Evolutionary conservation across 2,113 vertebrate species (phyloP).

Genomic region (Alectura lathami): DNA sequence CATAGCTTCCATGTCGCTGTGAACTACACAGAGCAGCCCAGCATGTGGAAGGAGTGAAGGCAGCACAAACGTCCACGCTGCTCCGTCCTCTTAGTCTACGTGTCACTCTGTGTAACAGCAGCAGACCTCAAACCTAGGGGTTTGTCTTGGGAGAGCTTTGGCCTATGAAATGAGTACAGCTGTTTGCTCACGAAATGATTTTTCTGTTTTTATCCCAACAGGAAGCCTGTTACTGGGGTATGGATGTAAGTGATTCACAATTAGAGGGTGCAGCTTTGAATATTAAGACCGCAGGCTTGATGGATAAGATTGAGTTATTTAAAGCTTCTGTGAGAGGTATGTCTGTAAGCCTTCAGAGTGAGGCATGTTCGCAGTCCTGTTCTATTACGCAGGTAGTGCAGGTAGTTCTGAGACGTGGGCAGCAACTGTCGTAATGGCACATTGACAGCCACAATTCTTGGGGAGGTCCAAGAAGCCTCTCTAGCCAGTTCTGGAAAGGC

Average conservation of each 20-base stretch:
- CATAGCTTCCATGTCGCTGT: not conserved
- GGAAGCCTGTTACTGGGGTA: conserved; percentile 82
- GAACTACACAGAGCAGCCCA: not conserved
- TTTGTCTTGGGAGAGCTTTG: not conserved
- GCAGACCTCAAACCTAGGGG: not conserved
- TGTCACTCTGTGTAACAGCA: not conserved
- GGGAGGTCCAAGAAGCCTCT: not conserved
- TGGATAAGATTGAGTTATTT: conserved; percentile 80
- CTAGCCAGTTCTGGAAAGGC: not conserved
- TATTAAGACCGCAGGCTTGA: conserved; percentile 76
- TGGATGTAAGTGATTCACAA: conserved; percentile 85
- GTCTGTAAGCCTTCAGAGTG: not conserved
- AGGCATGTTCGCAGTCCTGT: not conserved
- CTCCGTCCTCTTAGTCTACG: not conserved
- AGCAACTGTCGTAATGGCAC: not conserved
- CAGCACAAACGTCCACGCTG: accelerated
- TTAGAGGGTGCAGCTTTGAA: conserved; percentile 83
- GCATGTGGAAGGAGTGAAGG: not conserved
- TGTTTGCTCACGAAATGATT: not conserved
- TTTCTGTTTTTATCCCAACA: conserved; percentile 51
- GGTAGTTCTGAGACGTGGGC: not conserved
- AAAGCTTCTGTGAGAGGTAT: conserved; percentile 85
- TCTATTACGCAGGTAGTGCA: not conserved
- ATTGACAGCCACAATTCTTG: not conserved
- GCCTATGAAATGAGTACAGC: not conserved